Evolutionary conservation across 2,797 vertebrate genomes (phyloP).

Genomic region (Sternarchorhynchus goeldii): DNA sequence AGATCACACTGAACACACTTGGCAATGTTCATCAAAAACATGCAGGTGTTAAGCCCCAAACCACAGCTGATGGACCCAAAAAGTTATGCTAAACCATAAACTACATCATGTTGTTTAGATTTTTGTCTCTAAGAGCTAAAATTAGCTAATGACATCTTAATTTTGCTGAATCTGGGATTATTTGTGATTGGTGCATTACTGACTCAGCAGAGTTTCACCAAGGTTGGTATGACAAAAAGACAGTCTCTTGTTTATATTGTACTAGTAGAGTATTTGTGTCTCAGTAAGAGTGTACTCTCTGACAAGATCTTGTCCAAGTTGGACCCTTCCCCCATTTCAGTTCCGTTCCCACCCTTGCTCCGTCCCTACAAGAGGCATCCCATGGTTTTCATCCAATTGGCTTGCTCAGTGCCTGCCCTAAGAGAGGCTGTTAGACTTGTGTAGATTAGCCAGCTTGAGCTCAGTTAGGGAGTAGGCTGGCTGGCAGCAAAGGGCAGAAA

Average conservation of each 20-base stretch:
- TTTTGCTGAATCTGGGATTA: not conserved
- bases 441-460: conserved; percentile 65
- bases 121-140: conserved; percentile 58
- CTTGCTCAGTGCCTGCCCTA: conserved; percentile 52
- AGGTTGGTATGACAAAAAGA: not conserved
- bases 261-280: not conserved
- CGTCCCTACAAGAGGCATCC: conserved; percentile 73
- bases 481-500: conserved; percentile 62
- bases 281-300: conserved; percentile 1
- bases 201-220: conserved; percentile 2
- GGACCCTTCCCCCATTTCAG: conserved; percentile 14
- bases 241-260: conserved; percentile 9
- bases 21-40: conserved; percentile 15
- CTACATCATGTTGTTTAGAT: conserved; percentile 57
- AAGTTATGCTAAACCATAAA: conserved; percentile 54
- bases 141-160: conserved; percentile 56
- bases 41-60: conserved; percentile 34
- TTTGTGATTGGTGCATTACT: conserved; percentile 8
- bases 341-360: conserved; percentile 50
- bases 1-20: not conserved
- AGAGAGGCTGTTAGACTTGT: conserved; percentile 61
- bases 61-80: conserved; percentile 57
- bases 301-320: conserved; percentile 14
- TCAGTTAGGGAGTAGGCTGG: conserved; percentile 64
- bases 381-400: conserved; percentile 68